Evolutionary conservation across 2,888 invertebrate species (phyloP).

Genomic region (Epistrophe grossulariae): DNA sequence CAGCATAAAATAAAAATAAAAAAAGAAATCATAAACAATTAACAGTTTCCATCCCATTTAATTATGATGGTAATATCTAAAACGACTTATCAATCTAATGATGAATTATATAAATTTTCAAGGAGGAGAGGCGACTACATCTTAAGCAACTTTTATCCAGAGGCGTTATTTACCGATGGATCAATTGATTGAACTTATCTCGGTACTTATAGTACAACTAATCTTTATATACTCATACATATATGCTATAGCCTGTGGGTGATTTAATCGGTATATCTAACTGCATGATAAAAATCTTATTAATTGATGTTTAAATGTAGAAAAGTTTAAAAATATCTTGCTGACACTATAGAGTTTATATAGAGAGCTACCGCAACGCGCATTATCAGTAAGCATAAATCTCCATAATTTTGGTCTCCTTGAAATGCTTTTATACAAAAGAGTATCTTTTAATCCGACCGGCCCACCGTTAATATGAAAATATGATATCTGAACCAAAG

Average conservation of each 20-base stretch:
- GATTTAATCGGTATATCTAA: slow-evolving; percentile 43
- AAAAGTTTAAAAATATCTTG: slow-evolving; percentile 51
- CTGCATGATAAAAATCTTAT: slow-evolving; percentile 60
- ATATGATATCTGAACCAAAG: not conserved
- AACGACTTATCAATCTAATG: slow-evolving; percentile 48
- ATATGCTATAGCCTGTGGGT: slow-evolving; percentile 27
- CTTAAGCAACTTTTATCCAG: slow-evolving; percentile 30
- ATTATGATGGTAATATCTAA: slow-evolving; percentile 55
- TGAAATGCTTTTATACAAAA: slow-evolving; percentile 63
- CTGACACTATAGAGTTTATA: slow-evolving; percentile 15
- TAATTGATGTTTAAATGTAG: slow-evolving; percentile 69
- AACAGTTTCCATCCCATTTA: slow-evolving; percentile 67
- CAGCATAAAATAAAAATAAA: slow-evolving; percentile 25
- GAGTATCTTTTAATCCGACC: slow-evolving; percentile 6
- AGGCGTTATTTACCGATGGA: slow-evolving; percentile 32
- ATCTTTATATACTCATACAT: slow-evolving; percentile 20
- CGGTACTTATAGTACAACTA: slow-evolving; percentile 45
- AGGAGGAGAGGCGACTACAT: slow-evolving; percentile 49
- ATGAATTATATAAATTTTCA: slow-evolving; percentile 41
- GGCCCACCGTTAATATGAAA: slow-evolving; percentile 1
- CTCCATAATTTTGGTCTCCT: slow-evolving; percentile 54
- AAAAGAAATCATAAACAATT: slow-evolving; percentile 58
- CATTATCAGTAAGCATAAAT: slow-evolving; percentile 58
- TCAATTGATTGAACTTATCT: slow-evolving; percentile 57
- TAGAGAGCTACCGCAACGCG: slow-evolving; percentile 41